Percentiles rank a stretch among this genome's conserved stretches.
phyloP scores from a whole-genome alignment of 2,113 vertebrate genomes.

The Zapus hudsonius region DNA sequence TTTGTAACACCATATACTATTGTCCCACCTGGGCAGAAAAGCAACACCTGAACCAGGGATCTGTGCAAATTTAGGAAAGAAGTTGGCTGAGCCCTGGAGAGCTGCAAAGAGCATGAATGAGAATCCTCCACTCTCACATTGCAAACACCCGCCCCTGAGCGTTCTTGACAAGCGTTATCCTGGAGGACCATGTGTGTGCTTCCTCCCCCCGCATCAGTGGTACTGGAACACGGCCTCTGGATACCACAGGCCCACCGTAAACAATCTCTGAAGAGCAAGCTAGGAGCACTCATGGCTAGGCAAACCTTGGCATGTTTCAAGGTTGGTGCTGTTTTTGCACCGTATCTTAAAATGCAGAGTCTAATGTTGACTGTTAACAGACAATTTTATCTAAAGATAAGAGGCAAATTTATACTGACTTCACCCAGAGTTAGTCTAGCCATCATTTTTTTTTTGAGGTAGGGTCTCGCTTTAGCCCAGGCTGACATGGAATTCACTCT shows the following conservation, averaged over 20 bases:
- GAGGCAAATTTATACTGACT: not conserved
- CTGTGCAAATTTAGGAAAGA: not conserved
- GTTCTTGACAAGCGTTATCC: not conserved
- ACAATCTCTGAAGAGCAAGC: not conserved
- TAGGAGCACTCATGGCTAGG: fast-evolving
- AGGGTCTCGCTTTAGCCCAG: no score
- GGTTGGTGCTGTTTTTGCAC: not conserved
- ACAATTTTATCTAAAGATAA: not conserved
- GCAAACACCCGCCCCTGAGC: not conserved
- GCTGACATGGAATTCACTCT: no score
- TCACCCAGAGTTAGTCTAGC: not conserved
- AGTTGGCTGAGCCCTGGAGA: not conserved
- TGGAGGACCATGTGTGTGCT: not conserved
- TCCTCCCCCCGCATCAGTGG: not conserved
- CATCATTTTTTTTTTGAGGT: no score
- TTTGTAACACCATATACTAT: not conserved
- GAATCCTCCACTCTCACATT: not conserved
- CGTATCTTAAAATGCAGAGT: not conserved
- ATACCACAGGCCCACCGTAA: not conserved
- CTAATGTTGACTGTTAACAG: not conserved
- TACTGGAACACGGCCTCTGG: not conserved
- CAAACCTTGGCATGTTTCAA: not conserved
- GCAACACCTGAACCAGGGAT: not conserved
- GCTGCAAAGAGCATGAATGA: not conserved
- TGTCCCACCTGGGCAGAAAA: not conserved